Base-by-base conservation (phyloP, 2,888 invertebrate genomes). In the Clunio marinus region DNA sequence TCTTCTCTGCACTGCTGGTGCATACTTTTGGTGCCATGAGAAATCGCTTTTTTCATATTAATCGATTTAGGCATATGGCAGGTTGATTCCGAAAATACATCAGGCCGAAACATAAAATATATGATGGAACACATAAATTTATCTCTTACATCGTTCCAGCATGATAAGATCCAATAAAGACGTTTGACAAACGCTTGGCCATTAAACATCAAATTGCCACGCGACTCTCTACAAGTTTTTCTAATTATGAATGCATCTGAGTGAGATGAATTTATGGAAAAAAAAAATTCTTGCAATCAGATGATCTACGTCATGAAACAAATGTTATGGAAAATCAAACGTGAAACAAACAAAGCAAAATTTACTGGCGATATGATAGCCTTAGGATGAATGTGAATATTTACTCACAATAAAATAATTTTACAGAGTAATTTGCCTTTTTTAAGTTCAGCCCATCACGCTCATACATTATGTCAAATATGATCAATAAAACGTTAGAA, bases 401-500 rank as follows among this genome's bases (percentile, higher is more conserved):
- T 51, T 51, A 51, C 51, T 51, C 51, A 51, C 17, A 51, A 51
- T 51, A 51, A 51, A 51, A 51, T 22, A 51, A 51, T 51, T 51
- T 51, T n/a, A 15, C n/a, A 3, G n/a, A 5, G 51, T 22, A 51
- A 51, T 51, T 51, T 51, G 32, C 32, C 5, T 8, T 32, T 32
- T 10, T 32, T 5, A 10, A 5, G 51, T 51, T 51, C 22, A 22
- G 17, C 10, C 22, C 17, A 5, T 8, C 5, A 2, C 10, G 17
- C 22, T 4, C 51, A 51, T 17, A 17, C 8, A 51, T 51, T 8
- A 22, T 51, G 13, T 22, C 20, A 45, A 51, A 22, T n/a, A n/a
- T n/a, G n/a, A n/a, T 22, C n/a, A 51, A 51, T 17, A 7, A 41
- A 4, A n/a, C n/a, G n/a, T 51, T 51, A 51, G 22, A 22, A 51